phyloP scores from a whole-genome alignment of 2,797 vertebrate species.

The Sphaeramia orbicularis region DNA sequence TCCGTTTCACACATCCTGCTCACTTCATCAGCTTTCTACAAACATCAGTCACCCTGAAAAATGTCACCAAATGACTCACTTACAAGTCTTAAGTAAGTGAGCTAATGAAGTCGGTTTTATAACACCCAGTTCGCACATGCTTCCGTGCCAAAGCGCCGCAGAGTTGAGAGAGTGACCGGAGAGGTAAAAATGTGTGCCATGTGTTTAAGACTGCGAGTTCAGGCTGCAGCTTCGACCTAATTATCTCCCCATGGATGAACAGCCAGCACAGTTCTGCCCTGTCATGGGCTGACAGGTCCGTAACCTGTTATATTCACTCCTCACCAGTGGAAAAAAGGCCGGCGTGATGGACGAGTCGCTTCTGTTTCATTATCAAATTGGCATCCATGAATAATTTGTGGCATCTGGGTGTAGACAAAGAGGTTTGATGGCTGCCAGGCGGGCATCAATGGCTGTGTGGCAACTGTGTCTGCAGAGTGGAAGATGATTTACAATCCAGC shows the following conservation, averaged over 20 bases:
- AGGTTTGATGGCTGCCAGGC: constrained; percentile 49
- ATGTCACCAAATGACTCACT: constrained; percentile 34
- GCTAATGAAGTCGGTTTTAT: constrained; percentile 60
- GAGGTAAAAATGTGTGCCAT: constrained; percentile 14
- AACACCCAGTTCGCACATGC: constrained; percentile 19
- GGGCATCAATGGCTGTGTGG: constrained; percentile 28
- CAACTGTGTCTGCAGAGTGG: constrained; percentile 33
- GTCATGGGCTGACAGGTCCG: constrained; percentile 25
- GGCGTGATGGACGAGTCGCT: constrained; percentile 40
- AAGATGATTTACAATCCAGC: constrained; percentile 61
- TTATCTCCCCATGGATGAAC: constrained; percentile 34
- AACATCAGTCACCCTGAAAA: constrained; percentile 38
- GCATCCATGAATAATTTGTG: constrained; percentile 60
- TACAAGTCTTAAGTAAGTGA: constrained; percentile 8
- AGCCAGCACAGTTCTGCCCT: constrained; percentile 17
- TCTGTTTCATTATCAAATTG: constrained; percentile 69
- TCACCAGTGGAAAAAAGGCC: constrained; percentile 10
- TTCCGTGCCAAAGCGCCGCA: neutral
- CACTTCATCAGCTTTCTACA: constrained; percentile 47
- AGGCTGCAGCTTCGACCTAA: constrained; percentile 12
- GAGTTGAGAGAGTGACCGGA: constrained; percentile 10
- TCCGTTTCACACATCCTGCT: constrained; percentile 47
- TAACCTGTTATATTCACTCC: constrained; percentile 40
- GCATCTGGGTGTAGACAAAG: constrained; percentile 68
- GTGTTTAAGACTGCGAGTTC: constrained; percentile 40